Conservation (phyloP, 1,140 invertebrate genomes). For the Papilio polytes region DNA sequence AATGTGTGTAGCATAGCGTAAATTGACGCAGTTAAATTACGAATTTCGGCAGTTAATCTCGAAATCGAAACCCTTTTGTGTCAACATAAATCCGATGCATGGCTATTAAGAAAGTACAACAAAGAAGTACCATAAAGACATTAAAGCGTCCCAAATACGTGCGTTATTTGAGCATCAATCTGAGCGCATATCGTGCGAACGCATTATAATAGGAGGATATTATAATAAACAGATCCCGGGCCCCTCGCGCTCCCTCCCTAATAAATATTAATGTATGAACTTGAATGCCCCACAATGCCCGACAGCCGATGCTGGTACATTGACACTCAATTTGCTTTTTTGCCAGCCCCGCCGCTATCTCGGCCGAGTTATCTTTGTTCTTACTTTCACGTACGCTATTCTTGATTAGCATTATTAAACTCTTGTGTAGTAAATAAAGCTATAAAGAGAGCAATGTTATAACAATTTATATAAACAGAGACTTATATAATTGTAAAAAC, state of each 20-base stretch:
- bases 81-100: background rate
- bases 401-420: constrained; percentile 44
- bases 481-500: too few relatives aligned
- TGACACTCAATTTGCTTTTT: constrained; percentile 80
- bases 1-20: too few relatives aligned
- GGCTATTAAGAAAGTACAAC: constrained; percentile 2
- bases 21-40: background rate
- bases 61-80: background rate
- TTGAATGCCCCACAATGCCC: constrained; percentile 71
- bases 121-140: constrained; percentile 25
- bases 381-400: constrained; percentile 45
- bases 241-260: constrained; percentile 72
- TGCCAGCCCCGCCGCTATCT: constrained; percentile 51
- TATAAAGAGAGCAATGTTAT: background rate
- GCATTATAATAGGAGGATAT: constrained; percentile 82
- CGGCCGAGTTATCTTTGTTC: constrained; percentile 45
- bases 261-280: constrained; percentile 82
- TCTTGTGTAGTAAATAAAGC: background rate
- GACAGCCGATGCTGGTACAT: constrained; percentile 76
- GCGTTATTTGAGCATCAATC: constrained; percentile 54
- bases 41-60: background rate
- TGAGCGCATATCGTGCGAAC: constrained; percentile 75
- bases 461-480: background rate
- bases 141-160: constrained; percentile 19
- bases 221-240: constrained; percentile 80